Evolutionary conservation across 1,140 invertebrate species (phyloP), one percentile per base, ranked within the genome.

Genomic region (Leptinotarsa undecemlineata): DNA sequence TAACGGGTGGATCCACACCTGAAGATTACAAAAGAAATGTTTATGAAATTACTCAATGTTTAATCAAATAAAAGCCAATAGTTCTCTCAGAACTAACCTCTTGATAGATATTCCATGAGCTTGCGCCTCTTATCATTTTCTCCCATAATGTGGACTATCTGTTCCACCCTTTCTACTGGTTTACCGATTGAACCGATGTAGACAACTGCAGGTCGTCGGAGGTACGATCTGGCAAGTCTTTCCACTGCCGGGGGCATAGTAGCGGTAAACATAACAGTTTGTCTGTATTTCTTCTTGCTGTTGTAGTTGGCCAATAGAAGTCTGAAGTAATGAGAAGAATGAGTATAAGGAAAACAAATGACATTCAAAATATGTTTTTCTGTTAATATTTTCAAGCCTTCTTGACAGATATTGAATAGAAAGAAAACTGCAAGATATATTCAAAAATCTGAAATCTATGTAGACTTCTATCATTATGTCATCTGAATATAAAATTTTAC

Each of bases 261-360:
- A 19, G 98, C 98, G 61, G 98, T 99, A 87, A 99, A 99, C 98
- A 99, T 99, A 76, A 99, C 98, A 83, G 98, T 99, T 93, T 98
- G 97, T 85, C 98, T 89, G 84, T 95, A 99, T 85, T 99, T 99
- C 83, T 99, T 96, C 83, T 98, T 99, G 0, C 95, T 95, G 82
- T 97, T 93, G 81, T 99, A 99, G 87, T 99, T 99, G 64, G 93
- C 93, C 83, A 98, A 89, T 57, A 99, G 87, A 0, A 82, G 17
- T 75, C 71, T 63, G 63, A 14, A 64, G n/a, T 57, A 57, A 57
- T 57, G 51, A 42, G 8, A 42, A 42, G 33, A 42, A 42, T 11
- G 2, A 42, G 33, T 42, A 3, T 42, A 0, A 42, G 6, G 33
- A 42, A 42, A 42, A 42, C 33, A 42, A 42, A 42, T 11, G 8